Conservation (phyloP, 2,113 vertebrate species). For the Anguilla rostrata region DNA sequence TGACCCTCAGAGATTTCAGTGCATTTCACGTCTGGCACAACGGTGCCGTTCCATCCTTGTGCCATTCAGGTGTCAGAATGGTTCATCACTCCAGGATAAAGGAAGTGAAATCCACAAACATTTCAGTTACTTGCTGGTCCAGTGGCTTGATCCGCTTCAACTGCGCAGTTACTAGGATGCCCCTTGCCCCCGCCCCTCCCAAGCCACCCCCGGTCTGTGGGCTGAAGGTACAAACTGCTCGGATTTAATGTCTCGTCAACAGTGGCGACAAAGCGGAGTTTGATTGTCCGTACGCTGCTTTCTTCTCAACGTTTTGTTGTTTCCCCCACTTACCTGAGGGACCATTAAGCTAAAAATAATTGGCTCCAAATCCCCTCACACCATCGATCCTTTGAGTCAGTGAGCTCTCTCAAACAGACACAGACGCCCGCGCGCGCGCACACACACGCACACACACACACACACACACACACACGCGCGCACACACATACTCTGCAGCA, state of each 20-base stretch:
- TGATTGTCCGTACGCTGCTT: constrained; percentile 72
- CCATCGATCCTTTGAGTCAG: constrained; percentile 78
- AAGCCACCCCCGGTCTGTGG: constrained; percentile 17
- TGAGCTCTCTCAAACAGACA: constrained; percentile 67
- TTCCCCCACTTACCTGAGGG: constrained; percentile 67
- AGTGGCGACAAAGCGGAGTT: constrained; percentile 50
- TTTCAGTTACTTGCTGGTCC: constrained; percentile 3
- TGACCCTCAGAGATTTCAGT: background rate
- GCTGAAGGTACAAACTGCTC: constrained; percentile 17
- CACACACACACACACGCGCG: constrained; percentile 16
- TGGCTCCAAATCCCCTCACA: constrained; percentile 75
- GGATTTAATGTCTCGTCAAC: constrained; percentile 33
- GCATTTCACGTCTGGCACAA: background rate
- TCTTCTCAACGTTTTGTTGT: constrained; percentile 76
- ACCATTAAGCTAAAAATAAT: constrained; percentile 83
- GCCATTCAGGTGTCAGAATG: background rate
- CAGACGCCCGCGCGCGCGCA: constrained; percentile 17
- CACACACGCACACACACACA: constrained; percentile 10
- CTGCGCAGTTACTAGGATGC: background rate
- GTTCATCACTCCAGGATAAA: background rate
- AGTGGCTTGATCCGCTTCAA: constrained; percentile 5
- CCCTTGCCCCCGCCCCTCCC: constrained; percentile 8
- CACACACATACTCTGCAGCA: constrained; percentile 11
- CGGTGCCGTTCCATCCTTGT: background rate
- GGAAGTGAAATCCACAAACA: background rate